Evolutionary conservation across 2,113 vertebrate species (phyloP).

Genomic region (Pandion haliaetus): DNA sequence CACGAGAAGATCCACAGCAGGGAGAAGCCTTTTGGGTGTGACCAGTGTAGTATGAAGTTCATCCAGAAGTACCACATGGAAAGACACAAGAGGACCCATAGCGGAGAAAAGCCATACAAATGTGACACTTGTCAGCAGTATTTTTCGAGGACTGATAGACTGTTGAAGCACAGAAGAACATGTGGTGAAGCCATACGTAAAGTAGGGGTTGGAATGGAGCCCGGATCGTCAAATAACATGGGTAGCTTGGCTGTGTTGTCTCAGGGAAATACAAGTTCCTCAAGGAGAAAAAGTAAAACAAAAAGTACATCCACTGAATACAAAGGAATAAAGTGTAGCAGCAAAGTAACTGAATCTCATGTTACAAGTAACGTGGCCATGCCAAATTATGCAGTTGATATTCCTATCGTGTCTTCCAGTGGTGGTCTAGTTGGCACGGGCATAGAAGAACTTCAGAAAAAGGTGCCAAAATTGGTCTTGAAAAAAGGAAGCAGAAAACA

Average conservation of each 20-base stretch:
- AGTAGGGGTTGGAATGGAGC: slow-evolving; percentile 82
- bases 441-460: slow-evolving; percentile 83
- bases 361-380: slow-evolving; percentile 79
- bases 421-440: slow-evolving; percentile 81
- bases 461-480: slow-evolving; percentile 90
- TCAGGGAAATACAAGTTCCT: slow-evolving; percentile 94
- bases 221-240: slow-evolving; percentile 83
- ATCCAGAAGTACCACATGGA: slow-evolving; percentile 99
- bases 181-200: slow-evolving; percentile 98
- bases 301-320: slow-evolving; percentile 83
- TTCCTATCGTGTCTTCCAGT: slow-evolving; percentile 83
- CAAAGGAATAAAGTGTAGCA: slow-evolving; percentile 86
- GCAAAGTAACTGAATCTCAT: slow-evolving; percentile 81
- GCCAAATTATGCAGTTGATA: slow-evolving; percentile 88
- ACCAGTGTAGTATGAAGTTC: slow-evolving; percentile 99
- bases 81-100: slow-evolving; percentile 97
- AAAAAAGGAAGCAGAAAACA: slow-evolving; percentile 91
- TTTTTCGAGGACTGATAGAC: slow-evolving; percentile 98
- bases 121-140: slow-evolving; percentile 99
- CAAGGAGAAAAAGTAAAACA: slow-evolving; percentile 91
- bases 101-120: slow-evolving; percentile 99
- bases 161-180: slow-evolving; percentile 99
- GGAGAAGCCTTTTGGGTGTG: slow-evolving; percentile 97
- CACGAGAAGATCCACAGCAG: slow-evolving; percentile 98
- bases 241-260: slow-evolving; percentile 85